Evolutionary conservation across 1,140 invertebrate genomes (phyloP), one percentile per base, ranked within the genome.

Genomic region (Temnothorax nylanderi): DNA sequence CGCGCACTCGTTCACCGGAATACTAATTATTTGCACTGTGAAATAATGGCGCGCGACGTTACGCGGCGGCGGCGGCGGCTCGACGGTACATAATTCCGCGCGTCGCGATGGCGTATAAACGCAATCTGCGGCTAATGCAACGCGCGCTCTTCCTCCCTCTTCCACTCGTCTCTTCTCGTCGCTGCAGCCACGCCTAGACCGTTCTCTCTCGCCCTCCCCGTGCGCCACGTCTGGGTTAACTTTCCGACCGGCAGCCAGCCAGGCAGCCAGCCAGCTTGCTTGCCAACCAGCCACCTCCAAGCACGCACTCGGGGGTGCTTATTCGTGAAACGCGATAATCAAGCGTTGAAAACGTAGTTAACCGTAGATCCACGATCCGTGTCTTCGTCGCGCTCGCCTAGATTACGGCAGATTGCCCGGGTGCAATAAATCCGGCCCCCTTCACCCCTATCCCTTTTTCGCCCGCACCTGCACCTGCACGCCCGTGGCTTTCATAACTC

Each of bases 261-360:
- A 67, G 74, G 37, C 21, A 47, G 74, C 74, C 74, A 60, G 21
- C 37, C 49, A 56, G 51, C 37, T 41, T 6, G 71, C 71, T 34
- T 51, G 62, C 72, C 47, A 80, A 32, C 60, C 62, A 69, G 54
- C 81, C 51, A 41, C 85, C 58, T 56, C 72, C 71, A 81, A 82
- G 84, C 51, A 84, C 80, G 71, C 78, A 87, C 82, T 87, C 72
- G 86, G 56, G 64, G 69, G 86, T 87, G 89, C 87, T 90, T 90
- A 87, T 75, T 90, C 89, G 89, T 90, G 89, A 90, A 90, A 90
- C 90, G 86, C 80, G 89, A 88, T 91, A 91, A 91, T 91, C 88
- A 91, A 88, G 89, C 81, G 87, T 91, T 84, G 89, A 90, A 86
- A 90, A 90, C 76, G 77, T 85, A 75, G 82, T 91, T 90, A 91